These are phyloP conservation scores for Melanaphis sacchari DNA, from an alignment of 1,140 invertebrate genomes.

Conservation along the genomic window DNA sequence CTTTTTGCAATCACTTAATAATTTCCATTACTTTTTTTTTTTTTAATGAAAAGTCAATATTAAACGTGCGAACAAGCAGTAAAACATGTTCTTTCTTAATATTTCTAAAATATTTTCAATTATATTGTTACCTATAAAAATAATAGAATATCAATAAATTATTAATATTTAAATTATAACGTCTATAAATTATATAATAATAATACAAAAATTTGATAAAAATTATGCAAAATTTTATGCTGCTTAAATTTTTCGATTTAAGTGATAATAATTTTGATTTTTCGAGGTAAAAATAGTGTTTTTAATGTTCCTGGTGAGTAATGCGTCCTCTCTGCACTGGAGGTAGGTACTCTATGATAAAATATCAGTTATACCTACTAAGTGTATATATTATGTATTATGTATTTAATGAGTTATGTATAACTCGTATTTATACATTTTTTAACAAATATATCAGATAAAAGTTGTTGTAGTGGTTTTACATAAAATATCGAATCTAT, in stretches of 20 bases:
- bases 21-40: conserved; percentile 49
- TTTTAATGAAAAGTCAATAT: conserved; percentile 42
- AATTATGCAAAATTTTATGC: background rate
- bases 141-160: background rate
- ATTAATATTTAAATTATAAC: background rate
- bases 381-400: no score
- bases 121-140: background rate
- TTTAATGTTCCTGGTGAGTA: background rate
- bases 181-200: background rate
- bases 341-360: no score
- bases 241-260: background rate
- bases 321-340: no score
- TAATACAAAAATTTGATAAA: background rate
- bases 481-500: no score
- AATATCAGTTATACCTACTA: no score
- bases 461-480: no score
- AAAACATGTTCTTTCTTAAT: conserved; percentile 6
- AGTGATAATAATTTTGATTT: background rate
- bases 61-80: background rate
- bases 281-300: background rate
- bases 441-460: no score
- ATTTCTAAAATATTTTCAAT: background rate
- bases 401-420: no score
- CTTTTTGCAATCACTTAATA: conserved; percentile 52
- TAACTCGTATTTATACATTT: no score